A percentile compares a stretch with the other conserved stretches of the same genome.
Conservation (phyloP, 2,113 vertebrate species). For the Dunckerocampus dactyliophorus region DNA sequence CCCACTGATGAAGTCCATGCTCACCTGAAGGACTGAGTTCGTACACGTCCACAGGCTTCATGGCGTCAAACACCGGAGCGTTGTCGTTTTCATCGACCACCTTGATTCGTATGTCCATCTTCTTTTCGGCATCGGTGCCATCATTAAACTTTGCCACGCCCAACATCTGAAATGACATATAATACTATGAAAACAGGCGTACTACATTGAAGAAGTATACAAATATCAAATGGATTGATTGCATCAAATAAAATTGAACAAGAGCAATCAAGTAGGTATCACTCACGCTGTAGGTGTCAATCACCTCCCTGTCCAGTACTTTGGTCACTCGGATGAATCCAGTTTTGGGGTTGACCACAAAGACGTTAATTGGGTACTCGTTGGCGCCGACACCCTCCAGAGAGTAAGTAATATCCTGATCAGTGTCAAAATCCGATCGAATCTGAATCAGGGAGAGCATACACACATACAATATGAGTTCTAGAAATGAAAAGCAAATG, state of each 20-base stretch:
- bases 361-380: constrained; percentile 75
- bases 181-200: not conserved
- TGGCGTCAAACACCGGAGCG: constrained; percentile 39
- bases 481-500: not conserved
- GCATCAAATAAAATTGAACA: too few relatives aligned
- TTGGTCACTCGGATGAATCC: constrained; percentile 81
- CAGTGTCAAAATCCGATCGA: constrained; percentile 75
- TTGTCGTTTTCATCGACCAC: constrained; percentile 72
- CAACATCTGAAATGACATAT: constrained; percentile 47
- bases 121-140: constrained; percentile 30
- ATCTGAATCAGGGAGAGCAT: constrained; percentile 71
- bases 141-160: constrained; percentile 37
- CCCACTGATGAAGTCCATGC: not conserved
- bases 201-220: too few relatives aligned
- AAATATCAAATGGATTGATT: too few relatives aligned
- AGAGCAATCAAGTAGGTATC: too few relatives aligned
- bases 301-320: constrained; percentile 79
- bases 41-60: not conserved
- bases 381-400: constrained; percentile 78
- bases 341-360: constrained; percentile 75
- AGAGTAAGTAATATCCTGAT: constrained; percentile 69
- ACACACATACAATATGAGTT: not conserved
- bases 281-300: constrained; percentile 65
- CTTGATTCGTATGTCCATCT: constrained; percentile 56
- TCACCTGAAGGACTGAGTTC: constrained; percentile 51